Percentiles rank a stretch among this genome's conserved stretches.
Conservation (phyloP, 2,113 vertebrate species). For the Nycticorax nycticorax region DNA sequence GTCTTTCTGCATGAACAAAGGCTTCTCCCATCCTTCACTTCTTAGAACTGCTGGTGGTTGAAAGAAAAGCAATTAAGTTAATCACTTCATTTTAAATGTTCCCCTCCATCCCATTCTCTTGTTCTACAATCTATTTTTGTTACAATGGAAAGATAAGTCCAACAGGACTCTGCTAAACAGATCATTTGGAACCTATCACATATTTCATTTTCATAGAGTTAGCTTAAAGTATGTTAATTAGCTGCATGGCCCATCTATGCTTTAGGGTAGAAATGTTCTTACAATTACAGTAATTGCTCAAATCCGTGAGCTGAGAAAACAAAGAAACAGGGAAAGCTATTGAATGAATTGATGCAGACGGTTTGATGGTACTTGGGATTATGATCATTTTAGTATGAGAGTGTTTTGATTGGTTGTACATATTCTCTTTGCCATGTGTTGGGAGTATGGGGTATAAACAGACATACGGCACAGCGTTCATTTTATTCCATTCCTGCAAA, state of each 20-base stretch:
- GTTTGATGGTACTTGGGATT: background rate
- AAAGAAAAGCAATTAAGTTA: constrained; percentile 21
- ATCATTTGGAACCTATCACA: background rate
- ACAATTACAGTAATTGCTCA: constrained; percentile 20
- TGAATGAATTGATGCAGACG: background rate
- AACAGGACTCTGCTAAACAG: background rate
- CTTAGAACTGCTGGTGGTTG: background rate
- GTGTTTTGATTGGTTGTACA: background rate
- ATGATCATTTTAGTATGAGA: background rate
- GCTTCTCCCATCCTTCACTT: background rate
- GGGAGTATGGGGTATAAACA: background rate
- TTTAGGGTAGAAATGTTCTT: background rate
- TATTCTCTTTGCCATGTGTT: background rate
- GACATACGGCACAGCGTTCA: background rate
- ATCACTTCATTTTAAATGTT: background rate
- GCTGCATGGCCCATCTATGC: background rate
- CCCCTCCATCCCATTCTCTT: background rate
- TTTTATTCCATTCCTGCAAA: background rate
- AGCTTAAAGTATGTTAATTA: background rate
- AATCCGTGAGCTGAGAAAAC: constrained; percentile 4
- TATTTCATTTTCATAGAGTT: background rate
- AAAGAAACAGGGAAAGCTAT: background rate
- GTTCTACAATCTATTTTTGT: background rate
- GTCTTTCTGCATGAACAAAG: background rate
- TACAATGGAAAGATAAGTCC: background rate